Conservation (phyloP, 2,113 vertebrate genomes). For the Oryzias melastigma region DNA sequence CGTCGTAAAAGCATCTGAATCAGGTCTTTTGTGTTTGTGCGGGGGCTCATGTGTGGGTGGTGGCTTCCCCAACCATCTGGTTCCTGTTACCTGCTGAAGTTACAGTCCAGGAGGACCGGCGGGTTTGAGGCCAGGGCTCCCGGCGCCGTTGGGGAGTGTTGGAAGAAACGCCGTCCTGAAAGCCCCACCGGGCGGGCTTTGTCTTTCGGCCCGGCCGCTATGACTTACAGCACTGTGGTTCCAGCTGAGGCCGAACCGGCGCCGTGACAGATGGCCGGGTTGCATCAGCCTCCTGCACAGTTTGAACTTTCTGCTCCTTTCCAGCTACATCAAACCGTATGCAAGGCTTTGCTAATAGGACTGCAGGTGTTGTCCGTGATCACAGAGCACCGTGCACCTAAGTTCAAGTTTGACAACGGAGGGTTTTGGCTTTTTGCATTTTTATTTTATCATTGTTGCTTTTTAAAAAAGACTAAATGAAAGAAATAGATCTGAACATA, state of each 20-base stretch:
- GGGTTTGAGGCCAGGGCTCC: constrained; percentile 9
- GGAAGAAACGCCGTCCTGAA: constrained; percentile 16
- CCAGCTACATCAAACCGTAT: background rate
- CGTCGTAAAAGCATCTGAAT: constrained; percentile 22
- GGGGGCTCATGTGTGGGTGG: constrained; percentile 35
- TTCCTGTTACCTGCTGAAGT: constrained; percentile 45
- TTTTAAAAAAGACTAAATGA: too few species aligned
- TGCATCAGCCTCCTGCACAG: constrained; percentile 34
- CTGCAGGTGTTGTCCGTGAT: background rate
- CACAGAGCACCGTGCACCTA: background rate
- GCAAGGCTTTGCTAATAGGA: background rate
- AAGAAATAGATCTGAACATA: too few species aligned
- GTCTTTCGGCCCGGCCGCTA: constrained; percentile 30
- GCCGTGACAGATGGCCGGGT: constrained; percentile 61
- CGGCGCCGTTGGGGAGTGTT: constrained; percentile 22
- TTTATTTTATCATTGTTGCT: too few species aligned
- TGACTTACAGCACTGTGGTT: constrained; percentile 30
- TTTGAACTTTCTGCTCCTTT: constrained; percentile 30
- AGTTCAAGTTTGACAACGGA: background rate
- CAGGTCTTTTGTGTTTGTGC: constrained; percentile 14
- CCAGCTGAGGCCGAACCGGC: constrained; percentile 54
- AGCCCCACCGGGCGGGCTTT: constrained; percentile 24
- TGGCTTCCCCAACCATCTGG: constrained; percentile 66
- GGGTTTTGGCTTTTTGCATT: background rate
- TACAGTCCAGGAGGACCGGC: constrained; percentile 28